These are phyloP conservation scores for Fulmarus glacialis DNA, from an alignment of 2,113 vertebrate species.

Conservation along the genomic window DNA sequence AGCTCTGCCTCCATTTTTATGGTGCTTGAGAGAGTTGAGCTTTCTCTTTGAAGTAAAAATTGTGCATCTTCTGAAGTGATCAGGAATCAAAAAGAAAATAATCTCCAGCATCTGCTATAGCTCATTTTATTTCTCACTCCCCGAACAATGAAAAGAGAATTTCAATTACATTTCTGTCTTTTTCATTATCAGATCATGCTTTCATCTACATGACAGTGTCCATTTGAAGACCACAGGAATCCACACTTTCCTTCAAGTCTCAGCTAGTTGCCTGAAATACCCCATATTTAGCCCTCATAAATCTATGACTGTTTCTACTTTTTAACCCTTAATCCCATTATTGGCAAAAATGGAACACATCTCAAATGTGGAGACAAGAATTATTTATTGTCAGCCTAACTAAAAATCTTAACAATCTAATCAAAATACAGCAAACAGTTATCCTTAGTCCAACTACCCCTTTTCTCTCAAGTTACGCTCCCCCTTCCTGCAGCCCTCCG, in stretches of 20 bases:
- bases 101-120: background rate
- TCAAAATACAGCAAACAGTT: background rate
- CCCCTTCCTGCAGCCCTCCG: accelerated
- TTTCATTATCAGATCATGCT: background rate
- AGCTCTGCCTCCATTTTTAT: background rate
- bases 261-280: background rate
- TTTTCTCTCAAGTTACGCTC: background rate
- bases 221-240: background rate
- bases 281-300: background rate
- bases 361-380: background rate
- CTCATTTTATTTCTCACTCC: background rate
- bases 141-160: background rate
- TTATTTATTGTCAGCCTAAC: background rate
- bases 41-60: background rate
- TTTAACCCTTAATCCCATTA: background rate
- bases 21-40: background rate
- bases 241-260: background rate
- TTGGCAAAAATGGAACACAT: background rate
- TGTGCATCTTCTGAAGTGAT: background rate
- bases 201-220: background rate
- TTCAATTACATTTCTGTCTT: background rate
- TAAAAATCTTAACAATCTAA: background rate
- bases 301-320: background rate
- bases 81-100: background rate
- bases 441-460: background rate